Evolutionary conservation across 2,113 vertebrate species (phyloP), one percentile per base, ranked within the genome.

Genomic region (Elgaria multicarinata): DNA sequence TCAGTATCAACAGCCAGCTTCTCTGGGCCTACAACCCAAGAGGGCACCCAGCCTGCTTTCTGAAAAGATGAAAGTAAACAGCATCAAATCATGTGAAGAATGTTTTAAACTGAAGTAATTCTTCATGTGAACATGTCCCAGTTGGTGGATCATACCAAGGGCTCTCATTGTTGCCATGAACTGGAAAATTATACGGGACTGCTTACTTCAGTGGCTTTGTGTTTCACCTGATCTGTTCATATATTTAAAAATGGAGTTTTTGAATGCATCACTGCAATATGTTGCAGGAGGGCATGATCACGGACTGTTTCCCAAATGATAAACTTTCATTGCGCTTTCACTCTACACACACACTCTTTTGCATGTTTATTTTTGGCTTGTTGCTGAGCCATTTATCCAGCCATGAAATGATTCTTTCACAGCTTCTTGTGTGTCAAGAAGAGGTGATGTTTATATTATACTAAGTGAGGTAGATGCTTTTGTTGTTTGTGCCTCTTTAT

Each of bases 371-470:
- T 96, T 94, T 95, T 95, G 93, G 79, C 94, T 96, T 96, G 92
- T 89, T 93, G 82, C 90, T 93, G 90, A 88, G 91, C 93, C 91
- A 92, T 31, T 90, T 90, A 89, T 85, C n/a, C 85, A 92, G 72
- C 85, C 90, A 72, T 88, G 83, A 92, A 94, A 86, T 83, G 85
- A 94, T 94, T 97, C 94, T 95, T 96, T 91, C 94, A 46, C 94
- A 95, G 89, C 55, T 64, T 92, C 72, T 83, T 93, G 90, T 92
- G 84, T 95, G 92, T 87, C 91, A 90, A 42, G 91, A 91, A 88
- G 89, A 78, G 33, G 0, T 71, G 18, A 87, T 85, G 80, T 94
- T 95, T 91, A 81, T 91, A 92, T 90, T 92, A 76, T 79, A 83
- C 67, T 55, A 91, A 92, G 58, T 91, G 7, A 89, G 90, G 89